Base-by-base conservation (phyloP, 92 coral and sea anemone genomes). In the Phenganax subtilis region DNA sequence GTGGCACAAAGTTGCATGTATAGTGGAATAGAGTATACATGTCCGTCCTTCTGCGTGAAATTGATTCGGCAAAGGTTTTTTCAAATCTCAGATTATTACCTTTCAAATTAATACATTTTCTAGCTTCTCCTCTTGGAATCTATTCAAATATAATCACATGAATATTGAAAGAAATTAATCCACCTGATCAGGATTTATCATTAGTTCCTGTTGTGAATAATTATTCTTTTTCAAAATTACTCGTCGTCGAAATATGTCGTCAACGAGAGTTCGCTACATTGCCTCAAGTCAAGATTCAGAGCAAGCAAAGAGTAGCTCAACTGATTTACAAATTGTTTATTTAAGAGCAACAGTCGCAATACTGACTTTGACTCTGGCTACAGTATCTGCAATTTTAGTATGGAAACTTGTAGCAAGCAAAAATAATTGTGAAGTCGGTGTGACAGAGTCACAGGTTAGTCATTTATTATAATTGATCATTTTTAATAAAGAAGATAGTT, bases 341-440 rank as follows among this genome's bases (percentile, higher is more conserved):
- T 76, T 76, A 54, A 76, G 57, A 76, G 59, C 81, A 55, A 76
- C 81, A 12, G 30, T 76, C 31, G 69, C 54, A 27, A 54, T 76
- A 47, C 57, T 76, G 66, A 28, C 69, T 12, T 59, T 76, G 55
- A 69, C 81, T 59, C n/a, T 76, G 10, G 68, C 56, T 52, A 76
- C 81, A 30, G 81, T 76, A 47, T 76, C 81, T 2, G 55, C 81
- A 28, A 31, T 76, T 57, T 76, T 76, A 29, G 81, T 76, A 52
- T 76, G 81, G 81, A 61, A 44, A 44, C 69, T 76, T 61, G 12
- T 76, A 3, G 66, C 28, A 15, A 60, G 54, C 55, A 12, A 76
- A 76, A 30, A 11, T 10, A n/a, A 52, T 17, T 76, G 81, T 76
- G 56, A 30, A 10, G 20, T 30, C 12, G n/a, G 30, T 12, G 3